Conservation (phyloP, 2,888 invertebrate genomes). For the Globia sparganii region DNA sequence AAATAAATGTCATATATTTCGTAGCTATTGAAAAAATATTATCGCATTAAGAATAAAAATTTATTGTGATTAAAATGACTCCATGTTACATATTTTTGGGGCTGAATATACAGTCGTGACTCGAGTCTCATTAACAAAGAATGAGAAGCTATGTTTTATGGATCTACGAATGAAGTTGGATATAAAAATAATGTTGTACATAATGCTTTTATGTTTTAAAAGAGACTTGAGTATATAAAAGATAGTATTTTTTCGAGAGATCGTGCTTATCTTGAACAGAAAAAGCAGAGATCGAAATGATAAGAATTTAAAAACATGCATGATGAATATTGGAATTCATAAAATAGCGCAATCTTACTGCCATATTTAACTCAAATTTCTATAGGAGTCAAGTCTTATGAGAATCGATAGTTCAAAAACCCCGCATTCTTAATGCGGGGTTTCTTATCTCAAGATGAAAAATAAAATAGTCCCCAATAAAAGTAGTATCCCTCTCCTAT, state of each 20-base stretch:
- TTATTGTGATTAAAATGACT: not conserved
- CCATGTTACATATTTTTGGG: not conserved
- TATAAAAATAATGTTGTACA: not conserved
- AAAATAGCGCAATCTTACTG: not conserved
- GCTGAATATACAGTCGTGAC: conserved; percentile 11
- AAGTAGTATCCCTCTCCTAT: conserved; percentile 47
- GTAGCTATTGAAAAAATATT: not conserved
- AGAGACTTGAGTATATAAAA: not conserved
- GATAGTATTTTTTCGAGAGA: not conserved
- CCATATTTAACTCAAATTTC: conserved; percentile 7
- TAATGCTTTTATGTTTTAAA: not conserved
- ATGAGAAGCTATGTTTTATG: conserved; percentile 37
- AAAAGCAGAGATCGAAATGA: not conserved
- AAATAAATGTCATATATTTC: not conserved
- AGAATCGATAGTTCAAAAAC: not conserved
- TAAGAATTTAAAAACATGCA: not conserved
- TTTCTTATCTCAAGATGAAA: not conserved
- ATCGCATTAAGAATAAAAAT: no score
- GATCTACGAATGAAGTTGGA: conserved; percentile 2
- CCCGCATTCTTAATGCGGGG: no score
- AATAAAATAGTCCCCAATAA: conserved; percentile 36
- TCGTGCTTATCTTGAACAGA: not conserved
- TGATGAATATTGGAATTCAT: not conserved
- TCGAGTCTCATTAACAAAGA: conserved; percentile 62
- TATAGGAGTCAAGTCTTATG: not conserved